Evolutionary conservation across 30 jellyfish, hydroid and myxozoan species (phyloP), one percentile per base, ranked within the genome.

Genomic region (Aurelia aurita): DNA sequence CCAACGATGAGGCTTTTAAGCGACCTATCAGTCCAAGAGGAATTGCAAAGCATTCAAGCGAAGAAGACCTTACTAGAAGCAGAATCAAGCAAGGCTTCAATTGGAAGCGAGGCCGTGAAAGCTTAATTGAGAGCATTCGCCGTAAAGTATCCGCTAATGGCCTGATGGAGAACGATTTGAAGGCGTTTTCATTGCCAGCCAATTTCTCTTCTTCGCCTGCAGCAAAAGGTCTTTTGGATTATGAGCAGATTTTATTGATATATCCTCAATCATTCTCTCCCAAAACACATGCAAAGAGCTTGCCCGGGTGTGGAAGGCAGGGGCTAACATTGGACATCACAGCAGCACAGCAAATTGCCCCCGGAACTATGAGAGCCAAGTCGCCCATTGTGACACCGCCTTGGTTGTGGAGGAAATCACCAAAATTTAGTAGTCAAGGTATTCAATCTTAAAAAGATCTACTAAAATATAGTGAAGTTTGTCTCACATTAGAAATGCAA

Each of bases 121-220:
- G 84, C 25, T 74, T 83, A 29, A 71, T 83, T 26, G 87, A 83
- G 27, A 83, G 93, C 74, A 83, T 83, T 22, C 86, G 93, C 3
- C 93, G 93, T 14, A 83, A 83, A 71, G 81, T 83, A 60, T 35
- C 78, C 43, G n/a, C 66, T 19, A 68, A 20, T 25, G 43, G 47
- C 19, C 23, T 15, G 22, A 3, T 6, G n/a, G 70, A 55, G 7
- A 58, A 72, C 49, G 20, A 25, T 7, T 15, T 15, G 34, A 63
- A 47, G 20, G 75, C 21, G 8, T 12, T n/a, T 14, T n/a, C 90
- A 2, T 21, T 80, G 29, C 90, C 90, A n/a, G 19, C 53, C 49
- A 76, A n/a, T 35, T 58, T 10, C 45, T 6, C 23, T 68, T 39
- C 51, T 39, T 39, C 51, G 19, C 3, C 45, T 27, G 54, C 84